These are phyloP conservation scores for Drosophila elegans DNA, from an alignment of 1,140 invertebrate species.

Conservation along the genomic window DNA sequence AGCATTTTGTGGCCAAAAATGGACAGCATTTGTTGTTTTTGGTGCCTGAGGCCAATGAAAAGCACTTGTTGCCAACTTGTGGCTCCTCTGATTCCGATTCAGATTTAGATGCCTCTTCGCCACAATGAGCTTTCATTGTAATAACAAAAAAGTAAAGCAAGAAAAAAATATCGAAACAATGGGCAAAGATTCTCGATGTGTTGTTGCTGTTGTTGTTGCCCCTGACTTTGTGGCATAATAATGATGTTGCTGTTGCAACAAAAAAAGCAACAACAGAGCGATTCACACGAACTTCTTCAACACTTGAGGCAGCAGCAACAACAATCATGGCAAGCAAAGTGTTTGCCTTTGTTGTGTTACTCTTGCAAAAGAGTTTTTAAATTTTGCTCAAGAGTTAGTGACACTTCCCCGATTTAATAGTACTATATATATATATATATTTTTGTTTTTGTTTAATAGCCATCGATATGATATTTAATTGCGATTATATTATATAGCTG, in stretches of 20 bases:
- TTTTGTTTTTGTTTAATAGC: background rate
- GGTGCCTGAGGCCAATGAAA: slow-evolving; percentile 31
- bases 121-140: slow-evolving; percentile 80
- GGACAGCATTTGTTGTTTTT: slow-evolving; percentile 39
- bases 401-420: too few relatives aligned
- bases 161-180: slow-evolving; percentile 73
- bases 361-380: background rate
- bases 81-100: slow-evolving; percentile 6
- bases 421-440: too few relatives aligned
- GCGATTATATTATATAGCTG: too few relatives aligned
- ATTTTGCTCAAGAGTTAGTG: background rate
- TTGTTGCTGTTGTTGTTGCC: slow-evolving; percentile 35
- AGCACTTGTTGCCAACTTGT: slow-evolving; percentile 69
- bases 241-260: slow-evolving; percentile 60
- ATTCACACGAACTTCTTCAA: slow-evolving; percentile 78
- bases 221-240: slow-evolving; percentile 68
- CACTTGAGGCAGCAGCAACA: slow-evolving; percentile 53
- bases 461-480: too few relatives aligned
- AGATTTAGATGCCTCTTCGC: slow-evolving; percentile 43
- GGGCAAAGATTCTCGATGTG: slow-evolving; percentile 48
- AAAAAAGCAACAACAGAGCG: slow-evolving; percentile 41
- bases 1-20: slow-evolving; percentile 75
- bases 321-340: slow-evolving; percentile 33
- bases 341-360: slow-evolving; percentile 47
- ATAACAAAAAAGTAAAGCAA: slow-evolving; percentile 74